Base-by-base conservation (phyloP, 2,113 vertebrate genomes). In the Rhizomys pruinosus region DNA sequence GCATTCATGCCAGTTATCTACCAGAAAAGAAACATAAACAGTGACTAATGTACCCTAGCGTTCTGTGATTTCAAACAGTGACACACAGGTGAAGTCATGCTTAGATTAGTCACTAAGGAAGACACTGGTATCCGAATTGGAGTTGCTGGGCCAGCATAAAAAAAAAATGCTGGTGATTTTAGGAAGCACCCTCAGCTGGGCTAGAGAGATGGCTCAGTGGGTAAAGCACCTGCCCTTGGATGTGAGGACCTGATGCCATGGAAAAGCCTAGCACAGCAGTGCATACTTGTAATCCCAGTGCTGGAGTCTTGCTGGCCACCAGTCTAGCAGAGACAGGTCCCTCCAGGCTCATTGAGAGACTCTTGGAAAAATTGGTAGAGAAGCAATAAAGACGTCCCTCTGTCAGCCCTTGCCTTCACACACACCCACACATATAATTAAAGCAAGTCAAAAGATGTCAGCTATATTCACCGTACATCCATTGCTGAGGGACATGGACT, bases 61-160 rank as follows among this genome's bases (percentile, higher is more conserved):
- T 92, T 95, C 89, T 93, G 89, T 97, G 96, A 92, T 59, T 96
- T 94, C 96, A 91, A 95, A 96, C 61, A 82, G 93, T 92, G 96
- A 97, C 89, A 73, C 93, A 91, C 81, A 84, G 91, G 97, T 97
- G 95, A 96, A 97, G 92, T 96, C 96, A 95, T 91, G 97, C 95
- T 97, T 96, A 96, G 95, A 92, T 95, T 97, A 97, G 94, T 97
- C 97, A 93, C 94, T 93, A 93, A 97, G 94, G 93, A 92, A 97
- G 96, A 96, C 85, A 82, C 0, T 95, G 72, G 87, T 88, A 92
- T 93, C 96, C 96, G 85, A 97, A 97, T 96, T 87, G 44, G 84
- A 97, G 88, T 95, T 55, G 6, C 73, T 29, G 44, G 52, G 37
- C 32, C 34, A 85, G 9, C 63, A 17, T 88, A 73, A 52, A 52